phyloP scores from a whole-genome alignment of 2,113 vertebrate genomes.

The Corythaixoides concolor region DNA sequence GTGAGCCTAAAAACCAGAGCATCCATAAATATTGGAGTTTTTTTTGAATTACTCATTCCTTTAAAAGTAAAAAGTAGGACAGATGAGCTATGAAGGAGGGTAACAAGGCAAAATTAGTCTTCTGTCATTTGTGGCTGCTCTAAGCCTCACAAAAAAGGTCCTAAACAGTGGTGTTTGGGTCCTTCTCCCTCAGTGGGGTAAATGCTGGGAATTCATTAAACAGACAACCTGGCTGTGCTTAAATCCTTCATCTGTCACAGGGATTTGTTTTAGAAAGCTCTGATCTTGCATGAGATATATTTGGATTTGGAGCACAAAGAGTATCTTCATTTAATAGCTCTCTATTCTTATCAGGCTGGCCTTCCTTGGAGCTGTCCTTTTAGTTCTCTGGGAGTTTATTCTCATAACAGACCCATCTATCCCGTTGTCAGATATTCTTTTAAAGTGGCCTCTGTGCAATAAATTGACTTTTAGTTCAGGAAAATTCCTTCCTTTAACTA shows the following conservation, averaged over 20 bases:
- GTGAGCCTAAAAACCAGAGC: neutral
- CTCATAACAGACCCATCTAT: conserved; percentile 35
- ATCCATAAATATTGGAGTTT: neutral
- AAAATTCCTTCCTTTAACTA: conserved; percentile 16
- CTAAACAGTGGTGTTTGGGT: conserved; percentile 5
- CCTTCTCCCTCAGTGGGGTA: neutral
- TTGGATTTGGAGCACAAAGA: conserved; percentile 62
- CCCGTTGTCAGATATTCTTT: conserved; percentile 39
- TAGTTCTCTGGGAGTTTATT: conserved; percentile 51
- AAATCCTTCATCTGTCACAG: conserved; percentile 59
- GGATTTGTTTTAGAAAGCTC: conserved; percentile 63
- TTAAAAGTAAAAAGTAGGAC: conserved; percentile 29
- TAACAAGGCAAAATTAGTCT: conserved; percentile 26
- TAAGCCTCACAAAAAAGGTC: conserved; percentile 27
- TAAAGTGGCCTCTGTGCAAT: neutral
- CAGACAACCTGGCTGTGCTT: conserved; percentile 45
- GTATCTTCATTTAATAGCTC: conserved; percentile 45
- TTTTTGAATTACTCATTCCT: conserved; percentile 12
- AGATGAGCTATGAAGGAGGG: conserved; percentile 25
- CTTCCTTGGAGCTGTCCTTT: conserved; percentile 54
- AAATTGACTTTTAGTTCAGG: neutral
- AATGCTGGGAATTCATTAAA: conserved; percentile 61
- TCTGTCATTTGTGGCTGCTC: conserved; percentile 8
- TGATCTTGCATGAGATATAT: conserved; percentile 58
- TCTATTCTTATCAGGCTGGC: conserved; percentile 31